Conservation (phyloP, 1,140 invertebrate genomes). For the Bombus soroeensis region DNA sequence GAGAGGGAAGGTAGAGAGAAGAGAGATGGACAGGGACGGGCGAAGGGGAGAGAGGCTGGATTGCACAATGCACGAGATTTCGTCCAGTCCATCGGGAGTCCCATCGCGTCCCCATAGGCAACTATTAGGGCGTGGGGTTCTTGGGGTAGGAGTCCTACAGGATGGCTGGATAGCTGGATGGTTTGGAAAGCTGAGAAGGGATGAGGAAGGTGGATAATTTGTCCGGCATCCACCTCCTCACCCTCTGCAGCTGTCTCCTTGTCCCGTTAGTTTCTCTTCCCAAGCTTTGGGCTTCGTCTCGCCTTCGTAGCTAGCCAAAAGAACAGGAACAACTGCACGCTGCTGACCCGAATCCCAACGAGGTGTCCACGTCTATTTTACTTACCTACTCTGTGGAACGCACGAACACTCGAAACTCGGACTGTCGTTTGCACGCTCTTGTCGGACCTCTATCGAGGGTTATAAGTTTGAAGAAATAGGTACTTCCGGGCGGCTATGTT, state of each 20-base stretch:
- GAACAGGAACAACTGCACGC: conserved; percentile 59
- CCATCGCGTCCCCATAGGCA: conserved; percentile 69
- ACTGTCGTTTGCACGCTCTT: neutral
- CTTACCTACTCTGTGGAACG: conserved; percentile 21
- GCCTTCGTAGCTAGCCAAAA: conserved; percentile 19
- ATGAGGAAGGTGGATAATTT: conserved; percentile 77
- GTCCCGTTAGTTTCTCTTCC: conserved; percentile 13
- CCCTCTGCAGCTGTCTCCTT: conserved; percentile 11
- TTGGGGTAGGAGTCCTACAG: conserved; percentile 51
- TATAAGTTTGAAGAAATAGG: neutral
- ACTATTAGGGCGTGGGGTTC: conserved; percentile 71
- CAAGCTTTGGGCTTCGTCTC: conserved; percentile 31
- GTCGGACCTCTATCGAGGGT: neutral
- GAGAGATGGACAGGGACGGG: neutral
- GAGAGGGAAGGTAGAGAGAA: neutral
- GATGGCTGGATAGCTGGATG: conserved; percentile 55
- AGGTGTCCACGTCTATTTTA: conserved; percentile 70
- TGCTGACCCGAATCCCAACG: conserved; percentile 80
- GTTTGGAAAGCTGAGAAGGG: conserved; percentile 58
- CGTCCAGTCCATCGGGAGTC: conserved; percentile 74
- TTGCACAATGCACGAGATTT: conserved; percentile 77
- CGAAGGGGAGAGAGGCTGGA: conserved; percentile 11
- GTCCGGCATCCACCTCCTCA: conserved; percentile 66
- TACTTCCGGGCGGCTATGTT: neutral
- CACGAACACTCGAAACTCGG: neutral